Evolutionary conservation across 2,797 vertebrate species (phyloP), one percentile per base, ranked within the genome.

Genomic region (Muscicapa striata): DNA sequence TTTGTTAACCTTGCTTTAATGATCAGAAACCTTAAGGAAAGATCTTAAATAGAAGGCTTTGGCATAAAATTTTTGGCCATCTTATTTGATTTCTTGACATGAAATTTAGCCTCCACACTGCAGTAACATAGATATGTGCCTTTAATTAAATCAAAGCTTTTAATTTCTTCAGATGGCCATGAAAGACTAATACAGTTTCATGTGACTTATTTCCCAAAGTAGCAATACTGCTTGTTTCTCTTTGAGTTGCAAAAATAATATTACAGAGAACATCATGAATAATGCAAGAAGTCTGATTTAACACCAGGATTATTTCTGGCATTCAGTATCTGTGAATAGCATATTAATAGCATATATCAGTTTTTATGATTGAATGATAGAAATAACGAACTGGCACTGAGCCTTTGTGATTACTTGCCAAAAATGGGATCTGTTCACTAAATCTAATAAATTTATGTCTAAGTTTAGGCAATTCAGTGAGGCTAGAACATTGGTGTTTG

Each of bases 201-300:
- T 55, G 36, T n/a, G 30, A 82, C 34, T 79, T 84, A 94, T 70
- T 94, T 94, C 76, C 46, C 68, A 69, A 84, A 93, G 82, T 48
- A 85, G 19, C 49, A 75, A 27, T 76, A 45, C 36, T 48, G 19
- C 32, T 82, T 95, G 52, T 92, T 96, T 90, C 54, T 61, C 46
- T 76, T 38, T 73, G 30, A 95, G 36, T 57, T 2, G 4, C 73
- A 94, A 81, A 97, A 95, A 95, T 93, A 87, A 82, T 90, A 76
- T 79, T 89, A 78, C 58, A 80, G 67, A 75, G 62, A 78, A 90
- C 64, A 61, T 82, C 11, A 95, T 96, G 92, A 96, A 95, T 96
- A 97, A 96, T 95, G 58, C 77, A 96, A 63, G 78, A 95, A 87
- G 43, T 90, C 73, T 94, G 74, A 95, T 96, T 97, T 96, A 96